phyloP scores from a whole-genome alignment of 2,113 vertebrate species.

The Brachirus orientalis region DNA sequence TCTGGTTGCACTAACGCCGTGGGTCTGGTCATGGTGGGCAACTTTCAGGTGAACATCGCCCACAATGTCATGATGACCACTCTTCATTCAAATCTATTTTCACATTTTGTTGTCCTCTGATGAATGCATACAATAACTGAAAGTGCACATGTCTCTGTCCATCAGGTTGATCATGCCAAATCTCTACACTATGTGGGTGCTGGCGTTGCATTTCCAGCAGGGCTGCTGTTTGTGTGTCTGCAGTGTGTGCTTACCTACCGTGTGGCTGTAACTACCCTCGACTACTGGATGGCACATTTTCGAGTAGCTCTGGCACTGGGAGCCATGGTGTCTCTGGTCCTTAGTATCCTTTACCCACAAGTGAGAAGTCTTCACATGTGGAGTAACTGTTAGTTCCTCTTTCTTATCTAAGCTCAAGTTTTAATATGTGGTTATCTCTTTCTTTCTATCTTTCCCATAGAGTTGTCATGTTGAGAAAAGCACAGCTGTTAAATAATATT shows the following conservation, averaged over 20 bases:
- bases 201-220: conserved; percentile 88
- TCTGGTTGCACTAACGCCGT: conserved; percentile 89
- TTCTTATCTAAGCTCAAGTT: no score
- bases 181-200: conserved; percentile 92
- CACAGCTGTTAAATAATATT: no score
- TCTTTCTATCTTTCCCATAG: no score
- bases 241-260: conserved; percentile 91
- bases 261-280: conserved; percentile 84
- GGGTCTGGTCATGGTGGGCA: conserved; percentile 90
- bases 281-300: conserved; percentile 90
- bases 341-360: conserved; percentile 87
- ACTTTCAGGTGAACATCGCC: conserved; percentile 86
- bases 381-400: no score
- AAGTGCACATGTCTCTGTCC: background rate
- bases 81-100: background rate
- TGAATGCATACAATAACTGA: background rate
- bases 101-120: background rate
- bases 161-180: conserved; percentile 90
- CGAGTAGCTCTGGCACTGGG: conserved; percentile 84
- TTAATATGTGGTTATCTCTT: no score
- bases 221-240: conserved; percentile 90
- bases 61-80: no score
- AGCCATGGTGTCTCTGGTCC: conserved; percentile 87
- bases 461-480: no score
- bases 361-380: background rate